Conservation (phyloP, 2,888 invertebrate species). For the Aromia moschata region DNA sequence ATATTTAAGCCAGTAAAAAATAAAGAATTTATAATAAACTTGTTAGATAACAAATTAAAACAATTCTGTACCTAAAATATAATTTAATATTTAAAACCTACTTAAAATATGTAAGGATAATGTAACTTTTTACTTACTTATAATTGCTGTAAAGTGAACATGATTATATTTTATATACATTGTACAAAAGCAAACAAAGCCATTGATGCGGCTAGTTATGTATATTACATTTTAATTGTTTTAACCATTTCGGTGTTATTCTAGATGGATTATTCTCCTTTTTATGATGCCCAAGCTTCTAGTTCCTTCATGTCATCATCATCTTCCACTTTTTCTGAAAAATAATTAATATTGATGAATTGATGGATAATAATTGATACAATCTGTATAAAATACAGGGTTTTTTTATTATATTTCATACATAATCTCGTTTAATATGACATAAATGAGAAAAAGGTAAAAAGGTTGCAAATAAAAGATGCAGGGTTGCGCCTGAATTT, state of each 20-base stretch:
- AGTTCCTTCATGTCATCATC: constrained; percentile 81
- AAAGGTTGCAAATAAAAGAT: too few species aligned
- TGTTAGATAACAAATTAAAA: too few species aligned
- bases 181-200: constrained; percentile 24
- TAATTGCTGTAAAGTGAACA: not conserved
- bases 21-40: too few species aligned
- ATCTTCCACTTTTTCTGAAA: constrained; percentile 69
- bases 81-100: constrained; percentile 23
- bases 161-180: constrained; percentile 21
- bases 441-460: not conserved
- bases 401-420: too few species aligned
- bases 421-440: too few species aligned
- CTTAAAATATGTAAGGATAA: constrained; percentile 14
- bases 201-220: constrained; percentile 4
- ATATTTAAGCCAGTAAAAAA: too few species aligned
- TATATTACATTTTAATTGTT: constrained; percentile 20
- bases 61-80: too few species aligned
- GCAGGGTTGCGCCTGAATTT: too few species aligned
- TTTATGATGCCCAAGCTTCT: constrained; percentile 79
- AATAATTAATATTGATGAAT: constrained; percentile 45
- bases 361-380: too few species aligned
- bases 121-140: not conserved
- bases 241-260: constrained; percentile 8
- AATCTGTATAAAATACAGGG: too few species aligned
- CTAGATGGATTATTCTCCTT: constrained; percentile 15